These are phyloP conservation scores for Heliconius cydno DNA, from an alignment of 2,888 invertebrate species.

Conservation along the genomic window DNA sequence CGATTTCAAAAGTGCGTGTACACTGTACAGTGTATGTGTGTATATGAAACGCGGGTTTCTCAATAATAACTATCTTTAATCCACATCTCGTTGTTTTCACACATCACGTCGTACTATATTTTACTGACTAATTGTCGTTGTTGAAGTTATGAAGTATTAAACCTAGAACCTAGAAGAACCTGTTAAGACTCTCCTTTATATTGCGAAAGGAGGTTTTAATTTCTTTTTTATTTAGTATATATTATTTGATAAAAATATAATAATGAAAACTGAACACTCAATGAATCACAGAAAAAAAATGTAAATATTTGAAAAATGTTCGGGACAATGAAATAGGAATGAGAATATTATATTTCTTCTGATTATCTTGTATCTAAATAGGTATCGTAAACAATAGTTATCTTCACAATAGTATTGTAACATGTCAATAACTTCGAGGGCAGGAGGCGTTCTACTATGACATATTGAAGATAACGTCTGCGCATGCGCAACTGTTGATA, in stretches of 20 bases:
- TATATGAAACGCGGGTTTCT: constrained; percentile 38
- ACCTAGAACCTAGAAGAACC: no score
- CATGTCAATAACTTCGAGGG: constrained; percentile 23
- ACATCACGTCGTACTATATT: background rate
- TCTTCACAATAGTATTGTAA: constrained; percentile 14
- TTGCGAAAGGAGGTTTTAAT: no score
- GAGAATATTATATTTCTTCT: background rate
- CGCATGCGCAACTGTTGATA: constrained; percentile 30
- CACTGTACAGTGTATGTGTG: background rate
- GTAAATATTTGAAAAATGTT: no score
- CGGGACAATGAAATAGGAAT: background rate
- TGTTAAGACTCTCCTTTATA: no score
- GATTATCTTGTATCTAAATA: constrained; percentile 20
- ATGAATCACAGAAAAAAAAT: background rate
- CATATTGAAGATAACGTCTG: constrained; percentile 26
- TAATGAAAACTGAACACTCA: no score
- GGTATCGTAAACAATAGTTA: constrained; percentile 13
- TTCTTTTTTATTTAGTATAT: no score
- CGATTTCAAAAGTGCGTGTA: constrained; percentile 39
- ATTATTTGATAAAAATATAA: no score
- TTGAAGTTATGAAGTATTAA: background rate
- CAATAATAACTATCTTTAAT: constrained; percentile 41
- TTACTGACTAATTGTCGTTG: constrained; percentile 1
- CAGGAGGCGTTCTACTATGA: constrained; percentile 21
- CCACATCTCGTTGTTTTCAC: constrained; percentile 43